A percentile compares a stretch with the other conserved stretches of the same genome.
These are phyloP conservation scores for Pseudocheirus occidentalis DNA, from an alignment of 2,797 vertebrate genomes.

Conservation along the genomic window DNA sequence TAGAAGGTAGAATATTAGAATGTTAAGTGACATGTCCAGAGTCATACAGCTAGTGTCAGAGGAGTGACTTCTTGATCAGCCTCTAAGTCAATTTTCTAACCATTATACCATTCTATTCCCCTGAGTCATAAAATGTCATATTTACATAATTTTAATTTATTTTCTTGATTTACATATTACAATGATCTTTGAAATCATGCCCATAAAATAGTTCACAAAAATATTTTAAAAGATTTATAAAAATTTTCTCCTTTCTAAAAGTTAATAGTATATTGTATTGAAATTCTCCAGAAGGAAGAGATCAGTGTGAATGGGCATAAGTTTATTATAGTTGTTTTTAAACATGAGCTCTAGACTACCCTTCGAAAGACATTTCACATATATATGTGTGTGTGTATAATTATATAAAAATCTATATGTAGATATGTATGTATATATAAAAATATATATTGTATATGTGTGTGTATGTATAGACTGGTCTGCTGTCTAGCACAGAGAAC, in stretches of 20 bases:
- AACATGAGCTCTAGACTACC: not conserved
- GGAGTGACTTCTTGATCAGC: not conserved
- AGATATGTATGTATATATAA: too few species aligned
- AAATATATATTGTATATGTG: too few species aligned
- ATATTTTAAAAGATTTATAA: not conserved
- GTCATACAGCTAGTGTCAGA: not conserved
- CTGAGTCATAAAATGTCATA: not conserved
- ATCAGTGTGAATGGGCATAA: not conserved
- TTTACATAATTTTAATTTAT: not conserved
- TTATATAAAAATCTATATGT: too few species aligned
- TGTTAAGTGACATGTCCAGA: not conserved
- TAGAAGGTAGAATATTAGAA: not conserved
- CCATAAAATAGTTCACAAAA: not conserved
- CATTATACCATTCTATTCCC: not conserved
- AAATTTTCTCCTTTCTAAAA: not conserved
- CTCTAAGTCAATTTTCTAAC: not conserved
- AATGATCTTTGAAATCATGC: not conserved
- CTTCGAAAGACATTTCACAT: not conserved
- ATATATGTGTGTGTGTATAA: not conserved
- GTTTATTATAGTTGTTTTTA: not conserved
- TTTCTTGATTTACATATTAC: not conserved
- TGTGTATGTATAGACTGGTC: not conserved
- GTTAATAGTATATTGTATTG: not conserved
- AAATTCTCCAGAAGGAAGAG: conserved; percentile 11
- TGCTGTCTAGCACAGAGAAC: not conserved